Base-by-base conservation (phyloP, 2,797 vertebrate genomes). In the Holocentrus rufus region DNA sequence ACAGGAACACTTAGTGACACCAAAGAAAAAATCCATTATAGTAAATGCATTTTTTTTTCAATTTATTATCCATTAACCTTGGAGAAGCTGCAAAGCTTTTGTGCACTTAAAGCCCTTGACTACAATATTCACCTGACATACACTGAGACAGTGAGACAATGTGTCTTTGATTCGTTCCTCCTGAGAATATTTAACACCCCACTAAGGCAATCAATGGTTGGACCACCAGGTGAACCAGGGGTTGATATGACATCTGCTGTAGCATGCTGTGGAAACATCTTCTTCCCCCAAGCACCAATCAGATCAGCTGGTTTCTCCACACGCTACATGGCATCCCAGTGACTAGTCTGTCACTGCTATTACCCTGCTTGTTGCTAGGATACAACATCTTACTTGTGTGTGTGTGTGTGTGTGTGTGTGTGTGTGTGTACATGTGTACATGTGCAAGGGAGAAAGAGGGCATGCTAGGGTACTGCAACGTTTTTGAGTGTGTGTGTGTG, bases 361-460 rank as follows among this genome's bases (percentile, higher is more conserved):
- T 87, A 88, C 86, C 79, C 83, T 57, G 87, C 82, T 85, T 88
- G 90, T 91, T 91, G 90, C 90, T 90, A 89, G 80, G 89, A 72
- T 87, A 89, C 88, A 88, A 77, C 82, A 86, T 84, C 83, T 81
- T 84, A 72, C 81, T 84, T 84, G 10, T 79, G 52, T 76, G 49
- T 70, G 47, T 67, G 59, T 79, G 72, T 72, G 62, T 61, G 76
- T 64, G 52, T 68, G 50, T 62, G 27, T 39, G n/a, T n/a, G n/a
- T 79, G 52, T 76, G 49, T 70, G 47, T 67, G 59, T 79, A 69
- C 70, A 59, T 61, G 76, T 64, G 52, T 68, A 39, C 56, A 20
- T 39, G 39, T 36, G 54, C 59, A 47, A 61, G 55, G 71, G 77
- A 25, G 9, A 44, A 15, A 44, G 42, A 44, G 42, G 14, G 39